These are phyloP conservation scores for Panagrolaimus sp. DNA, from an alignment of 1,140 invertebrate species.

Conservation along the genomic window DNA sequence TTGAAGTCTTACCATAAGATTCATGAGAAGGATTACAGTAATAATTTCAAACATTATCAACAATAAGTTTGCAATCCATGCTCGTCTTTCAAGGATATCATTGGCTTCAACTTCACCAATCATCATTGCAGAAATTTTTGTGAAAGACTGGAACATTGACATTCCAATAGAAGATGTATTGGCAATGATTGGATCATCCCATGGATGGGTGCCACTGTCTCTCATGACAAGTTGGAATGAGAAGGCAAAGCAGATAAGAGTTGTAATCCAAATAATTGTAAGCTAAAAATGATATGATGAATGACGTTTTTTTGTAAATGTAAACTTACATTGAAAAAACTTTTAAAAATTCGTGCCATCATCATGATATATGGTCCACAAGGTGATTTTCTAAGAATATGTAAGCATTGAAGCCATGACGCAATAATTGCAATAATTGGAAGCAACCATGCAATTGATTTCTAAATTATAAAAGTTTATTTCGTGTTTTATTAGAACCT, in stretches of 20 bases:
- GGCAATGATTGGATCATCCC: constrained; percentile 6
- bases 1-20: constrained; percentile 29
- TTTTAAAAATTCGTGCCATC: constrained; percentile 40
- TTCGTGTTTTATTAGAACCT: neutral
- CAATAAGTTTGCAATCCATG: constrained; percentile 44
- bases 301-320: neutral
- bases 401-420: constrained; percentile 48
- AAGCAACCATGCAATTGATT: constrained; percentile 41
- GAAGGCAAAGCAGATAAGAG: constrained; percentile 41
- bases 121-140: constrained; percentile 50
- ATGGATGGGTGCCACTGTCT: constrained; percentile 36
- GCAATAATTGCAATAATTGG: constrained; percentile 42
- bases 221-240: constrained; percentile 42
- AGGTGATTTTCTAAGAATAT: constrained; percentile 40
- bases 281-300: constrained; percentile 22
- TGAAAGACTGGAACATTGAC: constrained; percentile 47
- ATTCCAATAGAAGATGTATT: constrained; percentile 19
- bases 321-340: constrained; percentile 27
- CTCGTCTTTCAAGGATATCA: constrained; percentile 42
- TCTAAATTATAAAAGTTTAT: constrained; percentile 16
- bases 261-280: constrained; percentile 47
- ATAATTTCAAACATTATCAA: constrained; percentile 43
- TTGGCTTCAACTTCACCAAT: constrained; percentile 46
- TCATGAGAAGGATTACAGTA: constrained; percentile 46
- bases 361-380: constrained; percentile 44